phyloP scores from a whole-genome alignment of 2,113 vertebrate species.

The Grantiella picta region DNA sequence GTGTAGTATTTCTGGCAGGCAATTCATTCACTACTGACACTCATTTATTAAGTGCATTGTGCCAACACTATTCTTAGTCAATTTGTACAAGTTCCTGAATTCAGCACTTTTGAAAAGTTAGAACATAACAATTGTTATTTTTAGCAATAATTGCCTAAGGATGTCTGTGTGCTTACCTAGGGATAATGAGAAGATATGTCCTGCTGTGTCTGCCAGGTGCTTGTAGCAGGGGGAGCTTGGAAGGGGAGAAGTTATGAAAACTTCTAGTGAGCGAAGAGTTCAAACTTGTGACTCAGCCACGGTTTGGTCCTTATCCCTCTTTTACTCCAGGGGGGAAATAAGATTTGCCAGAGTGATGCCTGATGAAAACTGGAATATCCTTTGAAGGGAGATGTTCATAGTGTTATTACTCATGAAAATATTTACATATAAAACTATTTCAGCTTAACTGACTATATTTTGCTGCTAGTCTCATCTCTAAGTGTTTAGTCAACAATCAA shows the following conservation, averaged over 20 bases:
- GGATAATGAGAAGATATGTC: background rate
- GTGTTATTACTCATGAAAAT: background rate
- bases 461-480: background rate
- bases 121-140: slow-evolving; percentile 4
- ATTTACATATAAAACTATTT: background rate
- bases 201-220: slow-evolving; percentile 5
- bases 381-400: background rate
- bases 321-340: background rate
- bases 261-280: background rate
- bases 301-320: background rate
- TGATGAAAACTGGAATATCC: background rate
- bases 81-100: background rate
- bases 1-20: background rate
- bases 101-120: slow-evolving; percentile 26
- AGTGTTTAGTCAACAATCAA: background rate
- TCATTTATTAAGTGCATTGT: background rate
- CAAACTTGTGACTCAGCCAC: background rate
- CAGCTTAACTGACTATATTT: background rate
- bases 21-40: background rate
- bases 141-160: background rate
- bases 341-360: background rate
- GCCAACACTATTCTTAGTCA: slow-evolving; percentile 7
- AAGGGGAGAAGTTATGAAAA: background rate
- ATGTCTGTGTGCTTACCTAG: background rate
- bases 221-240: background rate